phyloP scores from a whole-genome alignment of 2,888 invertebrate species.

The Sarcophaga subvicina region DNA sequence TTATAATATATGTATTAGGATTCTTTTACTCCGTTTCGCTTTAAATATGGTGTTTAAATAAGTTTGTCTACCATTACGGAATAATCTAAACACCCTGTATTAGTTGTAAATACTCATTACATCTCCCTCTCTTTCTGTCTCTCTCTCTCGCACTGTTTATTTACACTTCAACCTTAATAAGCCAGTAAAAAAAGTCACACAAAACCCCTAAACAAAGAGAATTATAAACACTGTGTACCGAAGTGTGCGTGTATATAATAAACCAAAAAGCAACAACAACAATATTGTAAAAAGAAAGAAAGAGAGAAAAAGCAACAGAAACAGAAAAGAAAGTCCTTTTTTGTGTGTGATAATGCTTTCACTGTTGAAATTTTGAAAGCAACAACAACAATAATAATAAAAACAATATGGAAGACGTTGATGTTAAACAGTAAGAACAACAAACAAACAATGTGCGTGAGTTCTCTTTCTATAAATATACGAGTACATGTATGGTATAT shows the following conservation, averaged over 20 bases:
- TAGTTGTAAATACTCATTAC: not conserved
- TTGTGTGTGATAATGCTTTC: slow-evolving; percentile 55
- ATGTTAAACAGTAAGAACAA: slow-evolving; percentile 42
- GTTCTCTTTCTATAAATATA: slow-evolving; percentile 17
- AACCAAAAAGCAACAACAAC: not conserved
- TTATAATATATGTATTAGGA: too few relatives aligned
- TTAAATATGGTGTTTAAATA: not conserved
- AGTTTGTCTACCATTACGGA: not conserved
- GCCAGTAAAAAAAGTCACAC: slow-evolving; percentile 31
- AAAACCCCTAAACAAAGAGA: slow-evolving; percentile 26
- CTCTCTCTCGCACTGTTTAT: not conserved
- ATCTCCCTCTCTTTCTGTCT: not conserved
- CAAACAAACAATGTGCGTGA: slow-evolving; percentile 49
- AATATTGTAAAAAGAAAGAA: not conserved
- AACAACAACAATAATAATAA: slow-evolving; percentile 36
- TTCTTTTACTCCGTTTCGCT: not conserved
- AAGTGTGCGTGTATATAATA: not conserved
- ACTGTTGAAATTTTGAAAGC: slow-evolving; percentile 45
- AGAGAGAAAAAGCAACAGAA: not conserved
- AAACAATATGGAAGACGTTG: slow-evolving; percentile 60
- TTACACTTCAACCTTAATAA: slow-evolving; percentile 22
- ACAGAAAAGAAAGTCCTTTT: slow-evolving; percentile 60
- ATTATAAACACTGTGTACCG: not conserved
- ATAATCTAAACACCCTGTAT: slow-evolving; percentile 13
- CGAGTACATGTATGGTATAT: too few relatives aligned